These are phyloP conservation scores for Pluvialis apricaria DNA, from an alignment of 2,113 vertebrate genomes.

Conservation along the genomic window DNA sequence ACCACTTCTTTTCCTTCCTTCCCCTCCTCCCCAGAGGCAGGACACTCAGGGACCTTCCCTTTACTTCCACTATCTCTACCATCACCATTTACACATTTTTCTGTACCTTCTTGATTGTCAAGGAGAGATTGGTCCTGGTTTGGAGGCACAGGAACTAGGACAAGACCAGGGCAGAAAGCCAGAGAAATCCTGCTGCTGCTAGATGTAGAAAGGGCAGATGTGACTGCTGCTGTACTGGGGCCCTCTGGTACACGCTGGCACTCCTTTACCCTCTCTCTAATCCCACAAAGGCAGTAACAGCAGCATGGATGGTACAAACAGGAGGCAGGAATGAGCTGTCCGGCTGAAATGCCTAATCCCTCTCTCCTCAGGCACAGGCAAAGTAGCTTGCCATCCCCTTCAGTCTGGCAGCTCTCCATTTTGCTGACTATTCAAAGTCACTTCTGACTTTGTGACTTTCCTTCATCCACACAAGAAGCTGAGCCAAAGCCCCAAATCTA, in stretches of 20 bases:
- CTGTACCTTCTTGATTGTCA: background rate
- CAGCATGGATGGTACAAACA: constrained; percentile 1
- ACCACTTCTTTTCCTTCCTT: background rate
- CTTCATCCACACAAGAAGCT: background rate
- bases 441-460: background rate
- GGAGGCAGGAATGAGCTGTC: background rate
- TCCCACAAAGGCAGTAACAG: constrained; percentile 7
- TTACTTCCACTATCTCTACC: background rate
- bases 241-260: background rate
- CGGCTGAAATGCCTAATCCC: constrained; percentile 21
- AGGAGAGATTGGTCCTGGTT: background rate
- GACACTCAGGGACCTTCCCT: background rate
- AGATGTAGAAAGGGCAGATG: background rate
- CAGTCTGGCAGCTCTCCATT: background rate
- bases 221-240: background rate
- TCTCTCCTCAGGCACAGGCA: background rate
- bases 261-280: constrained; percentile 6
- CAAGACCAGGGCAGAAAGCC: background rate
- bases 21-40: background rate
- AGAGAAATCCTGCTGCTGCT: background rate
- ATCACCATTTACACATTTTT: background rate
- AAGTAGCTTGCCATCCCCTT: background rate
- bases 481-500: background rate
- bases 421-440: background rate
- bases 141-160: background rate